Evolutionary conservation across 2,113 vertebrate genomes (phyloP).

Genomic region (Pteronura brasiliensis): DNA sequence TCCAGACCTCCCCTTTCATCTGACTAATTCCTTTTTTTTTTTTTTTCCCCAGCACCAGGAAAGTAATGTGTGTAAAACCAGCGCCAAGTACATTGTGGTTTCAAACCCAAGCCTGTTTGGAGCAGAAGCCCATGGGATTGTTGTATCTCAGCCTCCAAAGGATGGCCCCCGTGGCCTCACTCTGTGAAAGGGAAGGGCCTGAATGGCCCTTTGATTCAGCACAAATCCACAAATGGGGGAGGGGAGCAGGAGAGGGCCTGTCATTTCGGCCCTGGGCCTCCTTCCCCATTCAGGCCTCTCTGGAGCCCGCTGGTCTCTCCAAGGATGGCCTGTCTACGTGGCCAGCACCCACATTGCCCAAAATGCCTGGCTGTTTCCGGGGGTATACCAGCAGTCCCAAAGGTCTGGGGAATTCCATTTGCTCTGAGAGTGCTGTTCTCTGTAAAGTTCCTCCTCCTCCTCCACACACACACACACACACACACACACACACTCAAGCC

Average conservation of each 20-base stretch:
- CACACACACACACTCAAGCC: not conserved
- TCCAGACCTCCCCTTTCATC: conserved; percentile 53
- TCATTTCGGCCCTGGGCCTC: conserved; percentile 26
- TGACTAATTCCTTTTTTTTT: conserved; percentile 21
- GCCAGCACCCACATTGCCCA: not conserved
- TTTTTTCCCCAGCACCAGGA: not conserved
- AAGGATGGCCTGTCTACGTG: not conserved
- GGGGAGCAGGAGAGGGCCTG: not conserved
- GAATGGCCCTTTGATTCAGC: conserved; percentile 64
- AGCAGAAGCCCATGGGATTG: conserved; percentile 27
- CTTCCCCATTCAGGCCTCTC: not conserved
- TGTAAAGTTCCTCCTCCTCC: not conserved
- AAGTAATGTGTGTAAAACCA: conserved; percentile 52
- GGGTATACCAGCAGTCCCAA: not conserved
- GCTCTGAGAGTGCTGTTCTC: conserved; percentile 8
- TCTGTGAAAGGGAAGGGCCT: conserved; percentile 46
- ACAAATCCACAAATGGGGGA: not conserved
- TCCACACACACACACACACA: not conserved
- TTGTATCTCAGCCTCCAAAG: not conserved
- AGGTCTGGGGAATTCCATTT: not conserved
- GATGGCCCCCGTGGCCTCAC: not conserved
- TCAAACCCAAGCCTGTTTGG: conserved; percentile 40
- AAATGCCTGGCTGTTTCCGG: conserved; percentile 23
- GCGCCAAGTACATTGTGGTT: conserved; percentile 60
- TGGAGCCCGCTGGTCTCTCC: not conserved